Evolutionary conservation across 1,140 invertebrate genomes (phyloP), one percentile per base, ranked within the genome.

Genomic region (Oedothorax gibbosus): DNA sequence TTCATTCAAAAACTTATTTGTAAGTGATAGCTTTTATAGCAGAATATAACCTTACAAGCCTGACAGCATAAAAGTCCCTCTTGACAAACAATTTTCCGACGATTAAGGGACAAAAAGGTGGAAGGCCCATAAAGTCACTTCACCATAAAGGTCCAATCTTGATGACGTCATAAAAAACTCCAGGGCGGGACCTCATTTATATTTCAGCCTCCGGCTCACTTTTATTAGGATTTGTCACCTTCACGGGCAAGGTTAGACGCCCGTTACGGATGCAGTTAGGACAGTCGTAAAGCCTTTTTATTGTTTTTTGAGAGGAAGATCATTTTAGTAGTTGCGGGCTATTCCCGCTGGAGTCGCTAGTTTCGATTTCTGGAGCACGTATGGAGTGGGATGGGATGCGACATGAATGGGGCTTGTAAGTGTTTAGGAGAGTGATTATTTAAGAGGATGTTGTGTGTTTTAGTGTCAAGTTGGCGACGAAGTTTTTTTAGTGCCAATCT

Each of bases 191-290:
- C 76, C 68, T 79, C 76, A 79, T 79, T 18, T 54, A 79, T 66
- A 62, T 79, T 79, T 79, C 76, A 79, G 21, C 18, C 8, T 75
- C 62, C 8, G 18, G 54, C 62, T 51, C 35, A 50, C 76, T 79
- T 79, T 79, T 68, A 79, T 66, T 66, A 79, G 76, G 64, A 79
- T 79, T 79, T 79, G 76, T 79, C 76, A 68, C 76, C 76, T 79
- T 54, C 64, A 53, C 49, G 18, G n/a, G 12, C 62, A 21, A 68
- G 76, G 64, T 68, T 15, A 56, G 21, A 54, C 20, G n/a, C 8
- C 53, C 14, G 76, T n/a, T 11, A n/a, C 21, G 65, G 49, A 8
- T 11, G 53, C 60, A 18, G n/a, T 78, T 64, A 18, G 49, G 35
- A 53, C 18, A 14, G 60, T 65, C 64, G 35, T 66, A 66, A 79